Evolutionary conservation across 2,113 vertebrate species (phyloP), one percentile per base, ranked within the genome.

Genomic region (human): DNA sequence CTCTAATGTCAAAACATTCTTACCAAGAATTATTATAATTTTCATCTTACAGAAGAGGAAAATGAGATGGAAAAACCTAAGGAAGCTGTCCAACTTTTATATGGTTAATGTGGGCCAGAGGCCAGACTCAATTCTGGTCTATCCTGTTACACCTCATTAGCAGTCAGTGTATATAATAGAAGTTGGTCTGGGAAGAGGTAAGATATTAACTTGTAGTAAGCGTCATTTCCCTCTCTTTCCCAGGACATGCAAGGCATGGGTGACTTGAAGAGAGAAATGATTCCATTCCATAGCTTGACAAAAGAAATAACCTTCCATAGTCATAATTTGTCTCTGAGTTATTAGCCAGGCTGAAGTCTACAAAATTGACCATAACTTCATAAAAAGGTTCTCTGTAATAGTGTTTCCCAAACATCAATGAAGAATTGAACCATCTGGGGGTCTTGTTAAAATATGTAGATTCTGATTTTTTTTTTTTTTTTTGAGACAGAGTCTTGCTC

Each of bases 21-120:
- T 89, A 22, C 72, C 82, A 93, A 93, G 5, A 80, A 90, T 11
- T 57, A 75, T 50, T 59, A 83, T 40, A 92, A 89, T 82, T 48
- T 80, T 55, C 50, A 94, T 70, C 89, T 95, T 80, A 89, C 23
- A 87, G 50, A 75, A 84, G 57, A 96, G 64, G 32, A 93, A 84
- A 94, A 88, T 81, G 30, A 94, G 20, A 68, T 59, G 52, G 70
- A 72, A 86, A 97, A 83, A 9, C 38, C 38, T 57, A 86, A 80
- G 22, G 40, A 85, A 83, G n/a, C 27, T 93, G 40, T 55, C 64
- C 55, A 72, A 30, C 3, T 89, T 83, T 89, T 83, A 86, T 52
- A 40, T 23, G 81, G 32, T 78, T 61, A 92, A 32, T 68, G 93
- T 50, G n/a, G 38, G 3, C 20, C 32, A 93, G 57, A 76, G 64